A percentile compares a stretch with the other conserved stretches of the same genome.
Conservation (phyloP, 2,113 vertebrate genomes). For the Tachuris rubrigastra region DNA sequence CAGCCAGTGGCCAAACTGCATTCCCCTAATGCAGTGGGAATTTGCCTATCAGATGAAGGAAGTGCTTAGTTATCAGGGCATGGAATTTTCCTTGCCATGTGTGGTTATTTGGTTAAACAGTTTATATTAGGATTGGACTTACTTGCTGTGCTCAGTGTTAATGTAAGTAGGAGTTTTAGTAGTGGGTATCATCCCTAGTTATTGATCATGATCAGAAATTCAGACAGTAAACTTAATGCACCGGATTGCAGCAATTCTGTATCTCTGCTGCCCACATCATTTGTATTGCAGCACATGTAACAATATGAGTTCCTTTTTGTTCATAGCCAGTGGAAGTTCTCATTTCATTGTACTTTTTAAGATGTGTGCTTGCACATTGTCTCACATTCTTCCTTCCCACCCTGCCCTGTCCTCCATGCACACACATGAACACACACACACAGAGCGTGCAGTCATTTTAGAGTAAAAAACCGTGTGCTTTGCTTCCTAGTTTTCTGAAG, state of each 20-base stretch:
- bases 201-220: background rate
- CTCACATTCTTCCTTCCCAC: background rate
- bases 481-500: background rate
- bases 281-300: background rate
- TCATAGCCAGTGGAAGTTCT: background rate
- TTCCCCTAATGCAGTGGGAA: background rate
- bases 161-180: background rate
- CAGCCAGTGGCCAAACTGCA: background rate
- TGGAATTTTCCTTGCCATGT: background rate
- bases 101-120: background rate
- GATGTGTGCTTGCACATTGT: background rate
- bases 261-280: background rate
- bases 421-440: background rate
- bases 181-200: background rate
- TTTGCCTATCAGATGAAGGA: background rate
- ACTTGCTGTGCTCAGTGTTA: background rate
- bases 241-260: background rate
- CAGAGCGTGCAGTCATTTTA: rapidly evolving
- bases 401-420: background rate
- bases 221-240: background rate
- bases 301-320: background rate
- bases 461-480: background rate
- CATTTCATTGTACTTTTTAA: background rate
- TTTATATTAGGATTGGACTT: background rate
- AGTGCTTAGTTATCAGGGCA: background rate